Evolutionary conservation across 2,888 invertebrate species (phyloP), one percentile per base, ranked within the genome.

Genomic region (Uropetala carovei): DNA sequence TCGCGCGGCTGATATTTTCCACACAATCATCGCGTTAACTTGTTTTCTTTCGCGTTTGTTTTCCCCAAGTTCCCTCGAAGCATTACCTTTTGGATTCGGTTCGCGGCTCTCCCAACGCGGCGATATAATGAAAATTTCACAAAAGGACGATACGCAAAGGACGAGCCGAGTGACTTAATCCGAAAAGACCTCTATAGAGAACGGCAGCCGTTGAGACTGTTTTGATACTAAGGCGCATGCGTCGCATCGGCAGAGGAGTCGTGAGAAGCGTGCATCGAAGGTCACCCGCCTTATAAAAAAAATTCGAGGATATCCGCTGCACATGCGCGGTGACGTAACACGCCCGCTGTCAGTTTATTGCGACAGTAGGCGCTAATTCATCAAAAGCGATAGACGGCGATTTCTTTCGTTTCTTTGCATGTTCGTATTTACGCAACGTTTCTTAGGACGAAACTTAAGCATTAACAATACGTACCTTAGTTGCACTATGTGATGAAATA

Each of bases 251-350:
- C 43, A 43, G 43, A 18, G 68, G 18, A 22, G 68, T n/a, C 22
- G 68, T 68, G 68, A 68, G 68, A 68, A 22, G n/a, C 68, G n/a
- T 68, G 68, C 68, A 68, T n/a, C 68, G n/a, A 68, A 68, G 68
- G 68, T 9, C 68, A 18, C n/a, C 0, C n/a, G 7, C 18, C 22
- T 18, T 18, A 5, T n/a, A 9, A 11, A 68, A 68, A 68, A 68
- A 68, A 68, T 5, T 68, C 68, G 68, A 68, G 68, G 68, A 68
- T 68, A 68, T 68, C 68, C 68, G 68, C 68, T 68, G 68, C 68
- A 68, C 11, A n/a, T 68, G 68, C 18, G n/a, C 68, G 5, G 68
- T 68, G 68, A 68, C 22, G 68, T 68, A 68, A 68, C 22, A 9
- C 22, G 16, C 68, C 18, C 18, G 68, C 68, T 9, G n/a, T 68